Base-by-base conservation (phyloP, 2,888 invertebrate genomes). In the Tanytarsus gracilentus region DNA sequence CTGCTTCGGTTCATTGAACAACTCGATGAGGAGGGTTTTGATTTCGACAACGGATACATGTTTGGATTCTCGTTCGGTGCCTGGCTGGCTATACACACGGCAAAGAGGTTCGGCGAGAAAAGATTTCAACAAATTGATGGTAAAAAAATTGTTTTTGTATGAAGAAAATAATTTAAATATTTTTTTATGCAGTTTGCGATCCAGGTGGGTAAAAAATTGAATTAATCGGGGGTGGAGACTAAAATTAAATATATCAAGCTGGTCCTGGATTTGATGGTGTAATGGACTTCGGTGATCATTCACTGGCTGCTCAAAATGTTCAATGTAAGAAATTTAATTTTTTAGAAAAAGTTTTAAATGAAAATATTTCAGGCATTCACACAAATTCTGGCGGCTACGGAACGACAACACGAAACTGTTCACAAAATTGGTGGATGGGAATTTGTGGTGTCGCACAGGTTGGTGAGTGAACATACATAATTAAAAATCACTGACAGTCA, bases 51-150 rank as follows among this genome's bases (percentile, higher is more conserved):
- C 7, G 68, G 67, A 0, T 72, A 67, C 53, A 67, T 73, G 64
- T 73, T 72, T 65, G 73, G 73, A n/a, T 73, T 73, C 48, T 72
- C 72, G 60, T 70, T 69, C 62, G 73, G 73, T 11, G 73, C 71
- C 0, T 72, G 71, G 63, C 50, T 73, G 25, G 72, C 70, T 0
- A 68, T 69, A 0, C 66, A 68, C 16, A 67, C 72, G 3, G 73
- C 72, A 1, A 66, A 67, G 3, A 62, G 63, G 1, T 62, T 72
- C 26, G 67, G 67, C 4, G 65, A 67, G 1, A 58, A 61, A 3
- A 63, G 64, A 3, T 64, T 73, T 5, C 65, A 70, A 50, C 69
- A 69, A 64, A 71, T 73, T 51, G 72, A 73, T 61, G 71, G 73
- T 73, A 64, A 65, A 65, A 8, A 6, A 7, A 16, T 9, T 4